Base-by-base conservation (phyloP, 2,888 invertebrate genomes). In the Euzophera pinguis region DNA sequence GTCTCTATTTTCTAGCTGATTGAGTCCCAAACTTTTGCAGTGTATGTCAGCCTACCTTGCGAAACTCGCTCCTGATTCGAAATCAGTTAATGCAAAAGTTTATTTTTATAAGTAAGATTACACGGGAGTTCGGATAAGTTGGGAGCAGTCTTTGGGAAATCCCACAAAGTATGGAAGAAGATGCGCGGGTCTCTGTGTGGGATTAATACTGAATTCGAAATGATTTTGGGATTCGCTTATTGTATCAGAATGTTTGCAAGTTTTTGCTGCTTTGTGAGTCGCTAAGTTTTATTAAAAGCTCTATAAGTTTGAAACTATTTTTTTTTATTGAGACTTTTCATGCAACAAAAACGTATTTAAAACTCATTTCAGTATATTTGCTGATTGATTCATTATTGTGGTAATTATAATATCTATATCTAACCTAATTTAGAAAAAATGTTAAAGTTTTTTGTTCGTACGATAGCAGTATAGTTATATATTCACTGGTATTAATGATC, bases 61-160 rank as follows among this genome's bases (percentile, higher is more conserved):
- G 54, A 78, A 78, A 84, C 71, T 84, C 84, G 64, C 64, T 73
- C 78, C 81, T 84, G 84, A 89, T 88, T 87, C 88, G 76, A 86
- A 88, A 88, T 88, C 90, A 84, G 90, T 89, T 90, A 91, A 91
- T 90, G 91, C 77, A 90, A 89, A 91, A 91, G 91, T 91, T 91
- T 91, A 90, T 90, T 90, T 90, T 91, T 90, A 90, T 91, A 91
- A 91, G 91, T 90, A 85, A 90, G 91, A 90, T 91, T 91, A 90
- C 86, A 86, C 82, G 78, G 72, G 82, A 83, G 81, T 84, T 84
- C 63, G 77, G 78, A 78, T 80, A 87, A 90, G 77, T 88, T 88
- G 71, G 73, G 74, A 84, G 22, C 22, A 22, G 84, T 87, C 84
- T 84, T 81, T 81, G 73, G 69, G 78, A 84, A 87, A 87, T 86